phyloP scores from a whole-genome alignment of 2,113 vertebrate species.

The Salvelinus alpinus region DNA sequence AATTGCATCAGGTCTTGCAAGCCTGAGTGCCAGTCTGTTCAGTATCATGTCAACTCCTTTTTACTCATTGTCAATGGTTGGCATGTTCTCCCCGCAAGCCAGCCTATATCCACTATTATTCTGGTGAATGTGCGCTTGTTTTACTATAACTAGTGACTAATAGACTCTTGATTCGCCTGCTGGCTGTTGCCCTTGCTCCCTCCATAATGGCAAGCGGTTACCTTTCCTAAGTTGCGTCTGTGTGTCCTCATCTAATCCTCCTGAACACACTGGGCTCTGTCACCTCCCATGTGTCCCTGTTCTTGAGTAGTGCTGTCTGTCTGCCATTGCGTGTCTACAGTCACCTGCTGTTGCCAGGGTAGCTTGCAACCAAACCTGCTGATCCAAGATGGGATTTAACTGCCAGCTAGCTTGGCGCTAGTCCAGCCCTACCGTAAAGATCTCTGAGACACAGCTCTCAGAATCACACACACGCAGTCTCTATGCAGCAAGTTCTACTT shows the following conservation, averaged over 20 bases:
- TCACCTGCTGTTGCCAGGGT: conserved; percentile 5
- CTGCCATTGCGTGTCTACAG: background rate
- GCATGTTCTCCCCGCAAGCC: too few relatives aligned
- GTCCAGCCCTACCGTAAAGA: background rate
- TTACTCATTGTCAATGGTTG: too few relatives aligned
- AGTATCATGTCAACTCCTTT: too few relatives aligned
- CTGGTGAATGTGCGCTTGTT: too few relatives aligned
- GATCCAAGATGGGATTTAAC: background rate
- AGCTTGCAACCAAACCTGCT: background rate
- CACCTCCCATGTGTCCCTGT: background rate
- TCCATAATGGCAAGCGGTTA: background rate
- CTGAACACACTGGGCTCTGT: conserved; percentile 3
- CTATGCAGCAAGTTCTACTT: background rate
- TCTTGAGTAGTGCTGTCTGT: conserved; percentile 9
- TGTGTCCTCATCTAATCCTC: conserved; percentile 1
- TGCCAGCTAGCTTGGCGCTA: background rate
- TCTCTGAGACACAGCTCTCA: background rate
- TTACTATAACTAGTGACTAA: too few relatives aligned
- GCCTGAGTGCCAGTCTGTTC: too few relatives aligned
- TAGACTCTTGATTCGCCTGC: background rate
- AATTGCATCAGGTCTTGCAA: too few relatives aligned
- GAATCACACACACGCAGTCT: background rate
- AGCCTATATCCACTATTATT: too few relatives aligned
- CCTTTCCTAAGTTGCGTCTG: background rate
- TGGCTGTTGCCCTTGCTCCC: background rate